A percentile compares a stretch with the other conserved stretches of the same genome.
Evolutionary conservation across 2,113 vertebrate species (phyloP).

Genomic region (Chloropsis cyanopogon): DNA sequence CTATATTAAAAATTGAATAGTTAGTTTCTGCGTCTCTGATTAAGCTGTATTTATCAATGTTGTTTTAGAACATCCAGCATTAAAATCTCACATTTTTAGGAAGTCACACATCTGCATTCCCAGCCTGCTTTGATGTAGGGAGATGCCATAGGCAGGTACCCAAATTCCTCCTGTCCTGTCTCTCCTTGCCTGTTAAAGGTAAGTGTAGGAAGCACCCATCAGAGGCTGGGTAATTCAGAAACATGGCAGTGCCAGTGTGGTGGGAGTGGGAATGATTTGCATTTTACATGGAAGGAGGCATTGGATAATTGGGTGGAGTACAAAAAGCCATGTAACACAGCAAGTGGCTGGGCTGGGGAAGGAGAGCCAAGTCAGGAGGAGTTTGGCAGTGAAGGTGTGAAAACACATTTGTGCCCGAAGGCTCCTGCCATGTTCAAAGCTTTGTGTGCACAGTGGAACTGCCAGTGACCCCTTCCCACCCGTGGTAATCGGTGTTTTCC

Average conservation of each 20-base stretch:
- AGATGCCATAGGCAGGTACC: background rate
- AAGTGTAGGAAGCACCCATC: background rate
- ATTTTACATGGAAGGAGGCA: background rate
- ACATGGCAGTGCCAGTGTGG: background rate
- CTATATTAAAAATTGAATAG: background rate
- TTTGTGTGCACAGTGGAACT: background rate
- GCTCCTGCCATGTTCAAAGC: background rate
- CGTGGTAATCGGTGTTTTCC: accelerated
- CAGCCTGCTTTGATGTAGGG: background rate
- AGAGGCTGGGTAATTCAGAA: background rate
- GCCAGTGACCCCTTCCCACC: background rate
- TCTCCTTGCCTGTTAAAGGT: background rate
- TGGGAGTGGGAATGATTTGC: background rate
- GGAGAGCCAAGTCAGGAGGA: background rate
- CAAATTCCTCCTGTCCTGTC: background rate
- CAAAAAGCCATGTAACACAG: background rate
- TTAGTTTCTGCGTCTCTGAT: background rate
- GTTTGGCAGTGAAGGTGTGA: background rate
- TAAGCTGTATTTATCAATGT: background rate
- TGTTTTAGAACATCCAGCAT: background rate
- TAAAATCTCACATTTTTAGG: background rate
- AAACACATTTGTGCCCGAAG: background rate
- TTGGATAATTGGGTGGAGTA: background rate
- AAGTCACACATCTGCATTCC: background rate
- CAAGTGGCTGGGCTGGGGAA: background rate